Evolutionary conservation across 2,113 vertebrate genomes (phyloP).

Genomic region (Crotalus viridis): DNA sequence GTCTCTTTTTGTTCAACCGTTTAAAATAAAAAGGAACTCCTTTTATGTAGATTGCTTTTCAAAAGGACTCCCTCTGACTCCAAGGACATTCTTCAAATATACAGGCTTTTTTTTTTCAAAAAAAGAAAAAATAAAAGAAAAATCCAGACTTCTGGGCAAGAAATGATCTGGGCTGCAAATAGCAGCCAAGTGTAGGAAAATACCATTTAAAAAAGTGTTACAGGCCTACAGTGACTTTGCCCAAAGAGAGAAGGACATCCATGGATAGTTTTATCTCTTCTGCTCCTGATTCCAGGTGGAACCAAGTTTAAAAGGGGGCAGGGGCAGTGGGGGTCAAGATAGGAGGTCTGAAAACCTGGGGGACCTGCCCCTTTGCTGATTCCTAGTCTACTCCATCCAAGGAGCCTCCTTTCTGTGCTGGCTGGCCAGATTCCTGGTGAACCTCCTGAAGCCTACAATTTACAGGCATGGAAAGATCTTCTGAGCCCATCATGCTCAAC

Average conservation of each 20-base stretch:
- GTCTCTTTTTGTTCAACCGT: slow-evolving; percentile 69
- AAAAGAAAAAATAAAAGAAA: neutral
- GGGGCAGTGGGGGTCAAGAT: no score
- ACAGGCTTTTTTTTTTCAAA: slow-evolving; percentile 48
- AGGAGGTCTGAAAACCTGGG: neutral
- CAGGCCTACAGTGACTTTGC: slow-evolving; percentile 57
- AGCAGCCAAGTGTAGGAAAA: slow-evolving; percentile 48
- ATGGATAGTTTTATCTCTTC: slow-evolving; percentile 49
- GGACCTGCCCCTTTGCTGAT: neutral
- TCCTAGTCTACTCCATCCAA: neutral
- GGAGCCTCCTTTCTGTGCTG: neutral
- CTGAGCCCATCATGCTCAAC: neutral
- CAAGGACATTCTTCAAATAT: slow-evolving; percentile 73
- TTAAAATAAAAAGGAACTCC: slow-evolving; percentile 56
- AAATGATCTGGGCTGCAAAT: slow-evolving; percentile 64
- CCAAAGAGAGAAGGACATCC: slow-evolving; percentile 57
- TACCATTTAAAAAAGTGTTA: slow-evolving; percentile 49
- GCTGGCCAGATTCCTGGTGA: neutral
- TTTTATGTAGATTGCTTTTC: slow-evolving; percentile 67
- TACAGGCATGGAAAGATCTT: neutral
- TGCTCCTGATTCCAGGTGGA: slow-evolving; percentile 53
- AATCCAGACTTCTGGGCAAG: slow-evolving; percentile 52
- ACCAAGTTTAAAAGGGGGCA: slow-evolving; percentile 17
- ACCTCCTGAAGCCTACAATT: neutral
- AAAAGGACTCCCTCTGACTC: slow-evolving; percentile 71